Conservation (phyloP, 1,140 invertebrate genomes). For the Drosophila mayri region DNA sequence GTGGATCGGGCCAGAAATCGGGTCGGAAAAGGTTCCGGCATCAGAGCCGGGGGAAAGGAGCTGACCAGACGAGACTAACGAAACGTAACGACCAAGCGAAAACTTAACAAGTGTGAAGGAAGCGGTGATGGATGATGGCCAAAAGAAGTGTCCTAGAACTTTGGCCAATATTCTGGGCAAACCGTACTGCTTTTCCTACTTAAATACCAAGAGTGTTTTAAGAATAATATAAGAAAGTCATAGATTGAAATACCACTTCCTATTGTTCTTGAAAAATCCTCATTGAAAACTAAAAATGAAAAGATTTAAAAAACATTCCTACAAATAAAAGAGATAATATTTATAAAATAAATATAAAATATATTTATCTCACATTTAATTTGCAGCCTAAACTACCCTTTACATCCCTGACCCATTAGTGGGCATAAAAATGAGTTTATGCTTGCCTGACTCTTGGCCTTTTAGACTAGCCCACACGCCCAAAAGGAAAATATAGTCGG, state of each 20-base stretch:
- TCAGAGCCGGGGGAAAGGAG: conserved; percentile 14
- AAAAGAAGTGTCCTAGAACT: conserved; percentile 32
- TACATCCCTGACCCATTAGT: conserved; percentile 22
- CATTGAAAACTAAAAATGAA: no score
- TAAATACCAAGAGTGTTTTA: not conserved
- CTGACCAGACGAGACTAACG: conserved; percentile 57
- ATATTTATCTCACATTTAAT: not conserved
- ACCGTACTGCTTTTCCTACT: no score
- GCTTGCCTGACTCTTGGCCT: conserved; percentile 66
- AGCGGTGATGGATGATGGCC: conserved; percentile 40
- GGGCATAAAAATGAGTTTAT: conserved; percentile 63
- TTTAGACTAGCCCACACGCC: conserved; percentile 50
- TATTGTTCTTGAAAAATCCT: not conserved
- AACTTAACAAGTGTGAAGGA: conserved; percentile 61
- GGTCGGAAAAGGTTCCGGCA: not conserved
- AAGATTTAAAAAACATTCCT: no score
- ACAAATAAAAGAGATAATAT: no score
- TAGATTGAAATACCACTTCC: not conserved
- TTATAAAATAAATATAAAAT: no score
- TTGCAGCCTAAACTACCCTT: conserved; percentile 7
- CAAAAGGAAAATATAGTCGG: conserved; percentile 38
- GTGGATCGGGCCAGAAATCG: conserved; percentile 36
- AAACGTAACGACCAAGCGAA: conserved; percentile 75
- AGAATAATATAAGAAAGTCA: not conserved
- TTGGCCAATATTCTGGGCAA: not conserved